Evolutionary conservation across 2,113 vertebrate species (phyloP).

Genomic region (Tetraodon nigroviridis): DNA sequence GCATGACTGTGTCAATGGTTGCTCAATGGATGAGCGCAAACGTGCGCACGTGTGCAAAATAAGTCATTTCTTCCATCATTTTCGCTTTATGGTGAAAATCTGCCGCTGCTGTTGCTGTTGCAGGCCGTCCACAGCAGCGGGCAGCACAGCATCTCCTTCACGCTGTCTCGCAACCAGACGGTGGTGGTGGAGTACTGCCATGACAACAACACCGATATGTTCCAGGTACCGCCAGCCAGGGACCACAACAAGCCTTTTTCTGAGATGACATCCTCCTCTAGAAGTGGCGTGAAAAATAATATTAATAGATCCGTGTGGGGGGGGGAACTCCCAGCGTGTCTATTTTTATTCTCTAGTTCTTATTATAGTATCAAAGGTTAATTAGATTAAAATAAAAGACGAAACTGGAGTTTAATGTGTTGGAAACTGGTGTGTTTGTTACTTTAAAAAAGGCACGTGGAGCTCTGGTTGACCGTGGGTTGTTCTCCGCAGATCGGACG

Average conservation of each 20-base stretch:
- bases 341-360: slow-evolving; percentile 40
- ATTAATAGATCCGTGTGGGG: slow-evolving; percentile 3
- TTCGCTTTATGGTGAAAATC: too few species aligned
- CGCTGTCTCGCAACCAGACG: slow-evolving; percentile 91
- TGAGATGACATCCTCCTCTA: slow-evolving; percentile 25
- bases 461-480: background rate
- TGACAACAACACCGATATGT: slow-evolving; percentile 96
- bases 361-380: background rate
- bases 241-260: slow-evolving; percentile 9
- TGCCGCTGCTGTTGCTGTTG: slow-evolving; percentile 27
- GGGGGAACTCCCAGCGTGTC: slow-evolving; percentile 9
- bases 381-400: background rate
- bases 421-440: too few species aligned
- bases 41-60: background rate
- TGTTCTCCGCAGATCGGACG: slow-evolving; percentile 82
- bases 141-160: slow-evolving; percentile 97
- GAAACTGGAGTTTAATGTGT: too few species aligned
- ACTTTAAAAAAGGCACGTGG: background rate
- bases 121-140: slow-evolving; percentile 95
- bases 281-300: background rate
- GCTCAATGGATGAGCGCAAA: background rate
- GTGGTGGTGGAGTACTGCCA: slow-evolving; percentile 97
- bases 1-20: slow-evolving; percentile 22
- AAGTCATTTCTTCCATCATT: too few species aligned
- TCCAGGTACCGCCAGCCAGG: slow-evolving; percentile 82